phyloP scores from a whole-genome alignment of 2,888 invertebrate species.

The Carpatolechia fugitivella region DNA sequence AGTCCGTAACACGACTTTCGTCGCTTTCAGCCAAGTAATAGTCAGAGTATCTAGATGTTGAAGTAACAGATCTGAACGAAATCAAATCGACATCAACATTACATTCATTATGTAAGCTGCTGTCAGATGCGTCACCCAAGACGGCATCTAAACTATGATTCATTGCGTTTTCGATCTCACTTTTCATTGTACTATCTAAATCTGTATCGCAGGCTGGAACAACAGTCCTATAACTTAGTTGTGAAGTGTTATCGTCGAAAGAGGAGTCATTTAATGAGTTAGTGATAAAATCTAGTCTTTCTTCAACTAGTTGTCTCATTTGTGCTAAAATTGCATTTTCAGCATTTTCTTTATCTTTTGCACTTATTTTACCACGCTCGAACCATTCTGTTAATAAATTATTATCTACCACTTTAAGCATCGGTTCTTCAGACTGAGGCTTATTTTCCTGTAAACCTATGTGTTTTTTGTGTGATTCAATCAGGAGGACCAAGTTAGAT shows the following conservation, averaged over 20 bases:
- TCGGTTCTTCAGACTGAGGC: constrained; percentile 11
- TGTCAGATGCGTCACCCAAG: constrained; percentile 32
- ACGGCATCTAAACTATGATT: constrained; percentile 36
- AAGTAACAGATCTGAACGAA: constrained; percentile 53
- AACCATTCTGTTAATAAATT: constrained; percentile 31
- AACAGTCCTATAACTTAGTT: constrained; percentile 38
- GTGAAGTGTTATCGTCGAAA: constrained; percentile 32
- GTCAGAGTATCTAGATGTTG: constrained; percentile 51
- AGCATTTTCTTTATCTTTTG: constrained; percentile 21
- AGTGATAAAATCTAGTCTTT: constrained; percentile 42
- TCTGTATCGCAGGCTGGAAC: constrained; percentile 30
- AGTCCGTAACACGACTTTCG: not conserved
- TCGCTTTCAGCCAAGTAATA: constrained; percentile 44
- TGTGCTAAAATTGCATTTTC: constrained; percentile 26
- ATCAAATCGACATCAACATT: constrained; percentile 44
- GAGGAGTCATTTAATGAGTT: constrained; percentile 25
- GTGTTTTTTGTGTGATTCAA: constrained; percentile 26
- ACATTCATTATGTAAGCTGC: constrained; percentile 26
- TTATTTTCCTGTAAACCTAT: not conserved
- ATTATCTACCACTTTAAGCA: constrained; percentile 25
- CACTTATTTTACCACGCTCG: constrained; percentile 22
- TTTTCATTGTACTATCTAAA: constrained; percentile 28
- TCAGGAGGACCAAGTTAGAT: constrained; percentile 34
- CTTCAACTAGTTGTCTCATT: constrained; percentile 47
- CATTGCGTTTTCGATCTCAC: constrained; percentile 35